phyloP scores from a whole-genome alignment of 2,888 invertebrate species.

The Orthosia gracilis region DNA sequence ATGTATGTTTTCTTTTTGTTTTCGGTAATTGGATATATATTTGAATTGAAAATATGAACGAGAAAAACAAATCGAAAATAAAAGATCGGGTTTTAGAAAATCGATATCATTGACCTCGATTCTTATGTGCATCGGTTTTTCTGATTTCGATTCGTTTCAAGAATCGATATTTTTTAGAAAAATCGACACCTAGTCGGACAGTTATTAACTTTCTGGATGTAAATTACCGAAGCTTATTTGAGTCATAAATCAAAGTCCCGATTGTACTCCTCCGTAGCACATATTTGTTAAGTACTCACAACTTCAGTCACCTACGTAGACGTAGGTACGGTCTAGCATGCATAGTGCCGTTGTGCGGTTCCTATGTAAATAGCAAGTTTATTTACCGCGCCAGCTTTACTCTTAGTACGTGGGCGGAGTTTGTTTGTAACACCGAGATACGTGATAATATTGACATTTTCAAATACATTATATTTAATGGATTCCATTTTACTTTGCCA shows the following conservation, averaged over 20 bases:
- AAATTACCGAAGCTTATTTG: background rate
- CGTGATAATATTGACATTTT: slow-evolving; percentile 43
- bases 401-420: slow-evolving; percentile 35
- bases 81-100: background rate
- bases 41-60: no score
- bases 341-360: slow-evolving; percentile 27
- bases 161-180: no score
- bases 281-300: slow-evolving; percentile 33
- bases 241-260: slow-evolving; percentile 7
- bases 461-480: slow-evolving; percentile 16
- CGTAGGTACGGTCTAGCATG: slow-evolving; percentile 15
- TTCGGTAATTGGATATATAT: no score
- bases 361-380: slow-evolving; percentile 48
- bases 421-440: slow-evolving; percentile 32
- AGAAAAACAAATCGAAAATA: no score
- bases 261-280: background rate
- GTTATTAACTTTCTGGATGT: background rate
- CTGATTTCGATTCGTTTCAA: no score
- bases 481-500: slow-evolving; percentile 14
- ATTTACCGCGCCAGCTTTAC: slow-evolving; percentile 45
- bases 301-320: slow-evolving; percentile 9
- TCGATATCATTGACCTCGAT: background rate
- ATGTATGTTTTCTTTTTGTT: no score
- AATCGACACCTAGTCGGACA: no score
- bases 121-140: no score